Evolutionary conservation across 2,113 vertebrate genomes (phyloP), one percentile per base, ranked within the genome.

Genomic region (Lathamus discolor): DNA sequence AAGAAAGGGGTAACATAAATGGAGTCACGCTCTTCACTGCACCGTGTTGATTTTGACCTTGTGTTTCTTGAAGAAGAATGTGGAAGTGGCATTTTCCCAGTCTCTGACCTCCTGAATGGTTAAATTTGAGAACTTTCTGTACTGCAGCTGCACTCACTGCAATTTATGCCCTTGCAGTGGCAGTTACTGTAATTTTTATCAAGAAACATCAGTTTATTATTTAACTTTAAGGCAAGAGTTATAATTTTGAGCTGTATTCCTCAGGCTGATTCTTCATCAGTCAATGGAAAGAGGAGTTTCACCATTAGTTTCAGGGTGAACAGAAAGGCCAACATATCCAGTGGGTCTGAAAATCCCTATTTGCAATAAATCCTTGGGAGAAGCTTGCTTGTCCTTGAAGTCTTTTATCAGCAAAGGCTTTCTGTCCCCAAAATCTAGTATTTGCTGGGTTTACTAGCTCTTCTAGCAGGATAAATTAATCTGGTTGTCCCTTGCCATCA

Each of bases 181-280:
- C 43, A 59, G 18, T 61, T 72, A 28, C 49, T 86, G 90, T 51
- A 46, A 44, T 33, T 88, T 77, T 86, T 39, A 75, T 35, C 74
- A 41, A 66, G 49, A 48, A 70, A 24, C 24, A 29, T 29, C 48
- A 33, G 15, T 64, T 82, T 82, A 41, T 73, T 92, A 55, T 67
- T 78, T 81, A 69, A 54, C 15, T 43, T 55, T 24, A 86, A 66
- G n/a, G 39, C 15, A 61, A 25, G 57, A 68, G 37, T 86, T 88
- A 12, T 3, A 49, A 74, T 88, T 95, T 18, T 82, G 48, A 93
- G 37, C 48, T 86, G 1, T 9, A 13, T 64, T 95, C 33, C 44
- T 70, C 23, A n/a, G 33, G 7, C 46, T 12, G 1, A 41, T 80
- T 81, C 39, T 88, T 9, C 14, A 9, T 0, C 1, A 39, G 14